phyloP scores from a whole-genome alignment of 64 coral and sea anemone genomes.

The Trachythela sp. region DNA sequence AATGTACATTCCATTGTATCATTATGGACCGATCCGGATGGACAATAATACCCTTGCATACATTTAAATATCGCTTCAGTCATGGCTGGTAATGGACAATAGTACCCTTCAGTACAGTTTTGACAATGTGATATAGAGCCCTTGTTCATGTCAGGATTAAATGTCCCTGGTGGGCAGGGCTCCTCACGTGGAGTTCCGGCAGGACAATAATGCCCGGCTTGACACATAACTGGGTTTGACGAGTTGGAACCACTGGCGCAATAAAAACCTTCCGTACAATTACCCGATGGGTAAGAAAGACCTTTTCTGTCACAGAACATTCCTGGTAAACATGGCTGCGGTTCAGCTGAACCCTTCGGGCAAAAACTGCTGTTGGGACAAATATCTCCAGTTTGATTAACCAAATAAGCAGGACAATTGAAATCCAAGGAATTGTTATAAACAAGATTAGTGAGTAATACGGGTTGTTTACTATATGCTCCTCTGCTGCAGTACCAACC shows the following conservation, averaged over 20 bases:
- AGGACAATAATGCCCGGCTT: slow-evolving; percentile 77
- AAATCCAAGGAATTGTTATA: slow-evolving; percentile 82
- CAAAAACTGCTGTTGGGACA: slow-evolving; percentile 78
- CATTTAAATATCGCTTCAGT: slow-evolving; percentile 87
- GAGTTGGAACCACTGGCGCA: slow-evolving; percentile 57
- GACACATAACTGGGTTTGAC: slow-evolving; percentile 62
- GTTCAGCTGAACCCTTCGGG: slow-evolving; percentile 61
- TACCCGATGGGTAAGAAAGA: slow-evolving; percentile 61
- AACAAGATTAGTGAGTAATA: slow-evolving; percentile 28
- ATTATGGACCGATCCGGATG: slow-evolving; percentile 70
- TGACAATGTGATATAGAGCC: slow-evolving; percentile 67
- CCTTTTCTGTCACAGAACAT: slow-evolving; percentile 64
- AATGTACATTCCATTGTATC: slow-evolving; percentile 72
- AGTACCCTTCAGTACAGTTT: slow-evolving; percentile 82
- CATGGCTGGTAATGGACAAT: slow-evolving; percentile 66
- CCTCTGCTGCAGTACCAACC: slow-evolving; percentile 84
- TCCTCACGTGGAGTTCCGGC: slow-evolving; percentile 57
- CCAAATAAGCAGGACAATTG: slow-evolving; percentile 79
- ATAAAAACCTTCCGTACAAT: slow-evolving; percentile 83
- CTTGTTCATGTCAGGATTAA: slow-evolving; percentile 69
- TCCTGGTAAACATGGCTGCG: slow-evolving; percentile 59
- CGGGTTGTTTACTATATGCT: slow-evolving; percentile 68
- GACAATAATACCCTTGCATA: slow-evolving; percentile 93
- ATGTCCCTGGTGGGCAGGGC: slow-evolving; percentile 76
- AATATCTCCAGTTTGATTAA: slow-evolving; percentile 89